Evolutionary conservation across 1,140 invertebrate species (phyloP).

Genomic region (roundworm (Caenorhabditis elegans)): WBcel235 BX284605.5:12614501-12615000

Average conservation of each 20-base stretch:
- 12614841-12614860: slow-evolving; percentile 9
- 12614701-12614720: not conserved
- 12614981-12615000: not conserved
- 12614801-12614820: slow-evolving; percentile 5
- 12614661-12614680: too few relatives aligned
- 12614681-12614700: not conserved
- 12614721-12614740: slow-evolving; percentile 31
- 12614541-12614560: too few relatives aligned
- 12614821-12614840: not conserved
- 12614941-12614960: slow-evolving; percentile 18
- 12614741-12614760: not conserved
- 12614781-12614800: not conserved
- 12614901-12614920: slow-evolving; percentile 56
- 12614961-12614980: slow-evolving; percentile 34
- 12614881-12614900: not conserved
- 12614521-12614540: too few relatives aligned
- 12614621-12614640: too few relatives aligned
- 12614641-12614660: too few relatives aligned
- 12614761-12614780: not conserved
- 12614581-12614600: too few relatives aligned
- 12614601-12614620: too few relatives aligned
- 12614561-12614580: too few relatives aligned
- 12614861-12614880: not conserved
- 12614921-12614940: slow-evolving; percentile 41
- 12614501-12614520: too few relatives aligned